A percentile compares a stretch with the other conserved stretches of the same genome.
Conservation (phyloP, 2,797 vertebrate species). For the Megalops cyprinoides region DNA sequence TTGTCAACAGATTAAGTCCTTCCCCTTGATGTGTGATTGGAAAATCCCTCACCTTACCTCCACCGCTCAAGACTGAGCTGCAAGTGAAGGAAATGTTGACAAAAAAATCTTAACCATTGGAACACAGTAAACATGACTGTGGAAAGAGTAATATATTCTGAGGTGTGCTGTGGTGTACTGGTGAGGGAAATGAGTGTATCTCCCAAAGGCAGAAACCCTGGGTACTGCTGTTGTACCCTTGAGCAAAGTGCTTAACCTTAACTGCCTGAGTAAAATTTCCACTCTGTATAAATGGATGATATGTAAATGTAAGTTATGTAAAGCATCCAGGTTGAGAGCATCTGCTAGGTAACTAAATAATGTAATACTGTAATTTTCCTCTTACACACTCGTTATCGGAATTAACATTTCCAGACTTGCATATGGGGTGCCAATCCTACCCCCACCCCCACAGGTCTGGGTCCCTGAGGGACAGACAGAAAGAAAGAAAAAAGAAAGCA, state of each 20-base stretch:
- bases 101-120: no score
- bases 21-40: no score
- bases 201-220: no score
- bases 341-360: not conserved
- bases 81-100: not conserved
- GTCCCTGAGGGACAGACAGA: not conserved
- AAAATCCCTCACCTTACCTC: not conserved
- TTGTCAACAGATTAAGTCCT: no score
- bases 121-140: not conserved
- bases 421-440: not conserved
- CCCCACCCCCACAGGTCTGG: not conserved
- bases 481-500: slow-evolving; percentile 24
- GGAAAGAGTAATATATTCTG: not conserved
- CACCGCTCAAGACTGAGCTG: not conserved
- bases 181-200: no score
- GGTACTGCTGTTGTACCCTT: no score
- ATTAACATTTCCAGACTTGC: not conserved
- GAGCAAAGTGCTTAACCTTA: no score
- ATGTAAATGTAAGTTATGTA: not conserved
- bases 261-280: not conserved
- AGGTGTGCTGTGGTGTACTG: not conserved
- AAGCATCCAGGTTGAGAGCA: not conserved
- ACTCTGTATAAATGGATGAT: not conserved
- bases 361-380: not conserved
- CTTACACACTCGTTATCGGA: no score